These are phyloP conservation scores for Pammene aurita DNA, from an alignment of 2,888 invertebrate species.

Conservation along the genomic window DNA sequence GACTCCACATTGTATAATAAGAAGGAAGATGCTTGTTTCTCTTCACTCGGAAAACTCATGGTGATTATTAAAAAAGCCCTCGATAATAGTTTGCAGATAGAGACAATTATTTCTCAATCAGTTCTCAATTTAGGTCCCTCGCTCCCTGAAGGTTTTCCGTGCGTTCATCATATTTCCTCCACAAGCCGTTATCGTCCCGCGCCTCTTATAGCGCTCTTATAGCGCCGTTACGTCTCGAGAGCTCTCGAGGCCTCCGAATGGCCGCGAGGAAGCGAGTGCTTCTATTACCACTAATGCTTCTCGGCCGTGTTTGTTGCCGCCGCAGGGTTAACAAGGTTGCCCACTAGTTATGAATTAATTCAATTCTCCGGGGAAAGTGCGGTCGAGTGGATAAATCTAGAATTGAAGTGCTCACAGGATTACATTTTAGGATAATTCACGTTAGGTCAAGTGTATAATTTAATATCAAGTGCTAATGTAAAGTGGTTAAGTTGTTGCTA, in stretches of 20 bases:
- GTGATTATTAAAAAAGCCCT: neutral
- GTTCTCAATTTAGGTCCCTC: neutral
- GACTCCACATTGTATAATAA: too few species aligned
- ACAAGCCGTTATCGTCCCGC: neutral
- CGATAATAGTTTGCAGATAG: neutral
- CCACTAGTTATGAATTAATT: constrained; percentile 11
- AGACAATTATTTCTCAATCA: constrained; percentile 4
- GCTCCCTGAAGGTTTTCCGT: neutral
- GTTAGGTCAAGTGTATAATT: neutral
- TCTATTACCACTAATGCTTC: constrained; percentile 10
- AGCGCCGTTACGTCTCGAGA: constrained; percentile 8
- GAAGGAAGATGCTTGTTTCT: too few species aligned
- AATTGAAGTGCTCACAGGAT: constrained; percentile 3
- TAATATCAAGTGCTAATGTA: neutral
- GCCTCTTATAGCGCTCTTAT: neutral
- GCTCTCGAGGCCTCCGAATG: neutral
- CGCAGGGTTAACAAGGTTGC: constrained; percentile 12
- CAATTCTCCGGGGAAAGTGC: constrained; percentile 4
- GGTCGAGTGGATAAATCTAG: constrained; percentile 2
- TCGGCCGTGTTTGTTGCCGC: constrained; percentile 5
- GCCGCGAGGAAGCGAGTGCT: neutral
- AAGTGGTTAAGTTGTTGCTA: neutral
- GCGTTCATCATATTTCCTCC: constrained; percentile 5
- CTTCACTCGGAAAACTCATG: too few species aligned
- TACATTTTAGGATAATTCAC: neutral